Evolutionary conservation across 2,113 vertebrate species (phyloP), one percentile per base, ranked within the genome.

Genomic region (Crotalus viridis): DNA sequence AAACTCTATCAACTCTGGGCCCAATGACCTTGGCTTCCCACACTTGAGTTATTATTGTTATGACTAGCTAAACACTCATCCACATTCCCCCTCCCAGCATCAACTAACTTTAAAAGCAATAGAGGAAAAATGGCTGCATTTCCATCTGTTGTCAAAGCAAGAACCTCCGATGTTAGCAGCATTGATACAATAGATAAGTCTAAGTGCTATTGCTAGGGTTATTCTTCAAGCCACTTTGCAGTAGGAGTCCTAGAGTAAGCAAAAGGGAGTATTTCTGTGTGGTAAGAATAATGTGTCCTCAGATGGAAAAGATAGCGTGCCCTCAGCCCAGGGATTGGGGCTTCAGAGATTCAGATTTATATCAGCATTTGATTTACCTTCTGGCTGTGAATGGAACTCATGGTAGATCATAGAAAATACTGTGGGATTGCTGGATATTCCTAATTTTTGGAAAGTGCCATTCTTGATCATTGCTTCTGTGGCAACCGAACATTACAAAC

Each of bases 361-460:
- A 2, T 10, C 5, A 0, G 0, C 13, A 0, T 0, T 21, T 0
- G 0, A 46, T 39, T 26, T 3, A 12, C 8, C 2, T 52, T 1
- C 0, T 48, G 0, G 0, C 0, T 13, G 39, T 0, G 0, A 52
- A 7, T 0, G 0, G 2, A 0, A 1, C 8, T 0, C 2, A 56
- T 28, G 64, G 46, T 0, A 0, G 15, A 10, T 51, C 26, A 33
- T 61, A 57, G 0, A 0, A 94, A 91, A 92, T 56, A 69, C 5
- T 0, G 2, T 0, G 0, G 15, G 24, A 19, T 52, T 46, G n/a
- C 24, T 88, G 85, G 64, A 26, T 28, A 0, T 5, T 95, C 85
- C 22, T 33, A 2, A 26, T 92, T 91, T 93, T 94, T 96, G 95
- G 95, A 96, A 94, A 90, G 39, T 91, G 22, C 7, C 5, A 0